A percentile compares a stretch with the other conserved stretches of the same genome.
phyloP scores from a whole-genome alignment of 2,113 vertebrate species.

The Shinisaurus crocodilurus region DNA sequence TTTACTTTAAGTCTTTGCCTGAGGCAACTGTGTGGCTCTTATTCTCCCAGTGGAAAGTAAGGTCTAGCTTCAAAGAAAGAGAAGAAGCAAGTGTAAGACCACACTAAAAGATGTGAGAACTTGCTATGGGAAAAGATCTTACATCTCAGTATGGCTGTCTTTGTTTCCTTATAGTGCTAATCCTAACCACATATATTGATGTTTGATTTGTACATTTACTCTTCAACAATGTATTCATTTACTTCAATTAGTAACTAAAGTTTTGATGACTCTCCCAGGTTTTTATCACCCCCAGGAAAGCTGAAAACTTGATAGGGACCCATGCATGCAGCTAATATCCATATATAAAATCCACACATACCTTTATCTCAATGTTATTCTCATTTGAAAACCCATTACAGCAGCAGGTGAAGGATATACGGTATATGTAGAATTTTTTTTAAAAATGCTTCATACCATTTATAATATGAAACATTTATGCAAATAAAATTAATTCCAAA shows the following conservation, averaged over 20 bases:
- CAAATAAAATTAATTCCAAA: neutral
- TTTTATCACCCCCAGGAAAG: neutral
- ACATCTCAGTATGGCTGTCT: neutral
- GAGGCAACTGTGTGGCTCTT: neutral
- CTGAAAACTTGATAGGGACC: neutral
- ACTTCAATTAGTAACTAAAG: neutral
- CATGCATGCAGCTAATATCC: neutral
- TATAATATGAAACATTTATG: neutral
- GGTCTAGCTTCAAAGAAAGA: neutral
- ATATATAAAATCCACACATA: neutral
- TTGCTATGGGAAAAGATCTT: neutral
- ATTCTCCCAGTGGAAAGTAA: neutral
- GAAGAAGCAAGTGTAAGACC: neutral
- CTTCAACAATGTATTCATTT: neutral
- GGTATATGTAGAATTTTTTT: neutral
- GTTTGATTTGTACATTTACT: neutral
- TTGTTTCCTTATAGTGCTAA: neutral
- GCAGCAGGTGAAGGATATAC: too few relatives aligned
- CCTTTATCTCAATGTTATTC: neutral
- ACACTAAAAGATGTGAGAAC: neutral
- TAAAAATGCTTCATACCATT: neutral
- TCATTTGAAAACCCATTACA: neutral
- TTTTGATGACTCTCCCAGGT: neutral
- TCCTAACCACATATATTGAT: neutral
- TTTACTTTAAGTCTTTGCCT: neutral